A percentile compares a stretch with the other conserved stretches of the same genome.
Conservation (phyloP, 2,797 vertebrate genomes). For the Ctenochaetus hawaiiensis region DNA sequence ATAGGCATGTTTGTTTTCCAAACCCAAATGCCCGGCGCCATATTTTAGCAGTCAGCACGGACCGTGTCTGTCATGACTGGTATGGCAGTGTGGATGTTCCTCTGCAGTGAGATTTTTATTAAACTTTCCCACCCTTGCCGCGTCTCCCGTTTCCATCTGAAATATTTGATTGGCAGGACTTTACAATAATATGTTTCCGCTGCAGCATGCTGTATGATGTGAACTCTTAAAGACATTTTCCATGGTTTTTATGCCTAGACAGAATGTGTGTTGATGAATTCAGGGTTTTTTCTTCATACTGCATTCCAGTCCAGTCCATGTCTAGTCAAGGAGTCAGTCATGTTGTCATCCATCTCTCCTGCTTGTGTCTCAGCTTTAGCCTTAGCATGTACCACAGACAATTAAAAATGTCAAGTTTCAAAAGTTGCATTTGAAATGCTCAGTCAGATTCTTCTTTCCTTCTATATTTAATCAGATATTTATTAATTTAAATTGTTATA, state of each 20-base stretch:
- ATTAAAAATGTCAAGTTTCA: neutral
- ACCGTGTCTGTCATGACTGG: constrained; percentile 60
- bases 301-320: constrained; percentile 20
- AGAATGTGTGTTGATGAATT: constrained; percentile 37
- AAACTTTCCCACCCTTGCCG: constrained; percentile 66
- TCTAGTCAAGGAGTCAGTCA: constrained; percentile 1
- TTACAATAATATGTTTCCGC: constrained; percentile 66
- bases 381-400: too few species aligned
- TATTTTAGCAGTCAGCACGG: constrained; percentile 64
- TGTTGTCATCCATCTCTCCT: constrained; percentile 9
- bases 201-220: constrained; percentile 46
- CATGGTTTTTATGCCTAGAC: constrained; percentile 31
- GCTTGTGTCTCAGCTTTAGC: constrained; percentile 20
- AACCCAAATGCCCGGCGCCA: constrained; percentile 58
- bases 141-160: constrained; percentile 59
- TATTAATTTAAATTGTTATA: neutral
- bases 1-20: constrained; percentile 78
- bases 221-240: constrained; percentile 62
- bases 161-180: constrained; percentile 66
- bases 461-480: neutral
- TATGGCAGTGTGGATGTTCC: constrained; percentile 56
- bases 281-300: constrained; percentile 37
- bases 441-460: neutral
- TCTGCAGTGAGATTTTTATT: constrained; percentile 67
- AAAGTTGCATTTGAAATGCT: neutral